Evolutionary conservation across 2,113 vertebrate genomes (phyloP).

Genomic region (Scalopus aquaticus): DNA sequence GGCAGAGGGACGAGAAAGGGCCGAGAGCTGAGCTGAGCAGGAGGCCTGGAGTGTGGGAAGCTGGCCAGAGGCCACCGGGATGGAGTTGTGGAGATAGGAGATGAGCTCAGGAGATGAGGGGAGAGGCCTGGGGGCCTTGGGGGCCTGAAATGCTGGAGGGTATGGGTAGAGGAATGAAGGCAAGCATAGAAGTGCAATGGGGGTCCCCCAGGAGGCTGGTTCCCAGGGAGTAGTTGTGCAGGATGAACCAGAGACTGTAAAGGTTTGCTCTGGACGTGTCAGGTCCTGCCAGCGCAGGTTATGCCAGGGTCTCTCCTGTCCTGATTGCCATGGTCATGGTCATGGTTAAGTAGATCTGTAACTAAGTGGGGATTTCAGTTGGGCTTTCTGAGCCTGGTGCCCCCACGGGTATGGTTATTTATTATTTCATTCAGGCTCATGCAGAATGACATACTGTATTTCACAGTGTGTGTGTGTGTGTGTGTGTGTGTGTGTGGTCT

Average conservation of each 20-base stretch:
- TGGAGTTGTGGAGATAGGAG: background rate
- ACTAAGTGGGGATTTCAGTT: background rate
- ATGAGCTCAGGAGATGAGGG: rapidly evolving
- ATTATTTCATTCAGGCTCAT: background rate
- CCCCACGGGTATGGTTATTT: background rate
- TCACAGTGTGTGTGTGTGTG: background rate
- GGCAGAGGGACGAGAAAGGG: background rate
- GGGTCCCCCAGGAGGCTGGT: background rate
- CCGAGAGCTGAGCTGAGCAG: background rate
- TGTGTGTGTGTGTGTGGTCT: too few relatives aligned
- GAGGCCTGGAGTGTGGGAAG: background rate
- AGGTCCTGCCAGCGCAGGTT: background rate
- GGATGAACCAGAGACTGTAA: background rate
- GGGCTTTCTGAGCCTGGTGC: background rate
- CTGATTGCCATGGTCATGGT: rapidly evolving
- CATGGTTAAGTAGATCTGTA: background rate
- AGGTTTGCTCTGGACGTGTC: background rate
- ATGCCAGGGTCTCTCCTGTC: rapidly evolving
- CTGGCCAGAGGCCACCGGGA: background rate
- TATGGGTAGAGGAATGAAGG: background rate
- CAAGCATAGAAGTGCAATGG: background rate
- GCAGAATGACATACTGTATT: background rate
- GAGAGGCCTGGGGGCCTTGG: background rate
- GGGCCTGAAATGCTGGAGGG: rapidly evolving
- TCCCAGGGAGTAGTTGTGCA: background rate